Evolutionary conservation across 2,113 vertebrate genomes (phyloP).

Genomic region (Callithrix jacchus): DNA sequence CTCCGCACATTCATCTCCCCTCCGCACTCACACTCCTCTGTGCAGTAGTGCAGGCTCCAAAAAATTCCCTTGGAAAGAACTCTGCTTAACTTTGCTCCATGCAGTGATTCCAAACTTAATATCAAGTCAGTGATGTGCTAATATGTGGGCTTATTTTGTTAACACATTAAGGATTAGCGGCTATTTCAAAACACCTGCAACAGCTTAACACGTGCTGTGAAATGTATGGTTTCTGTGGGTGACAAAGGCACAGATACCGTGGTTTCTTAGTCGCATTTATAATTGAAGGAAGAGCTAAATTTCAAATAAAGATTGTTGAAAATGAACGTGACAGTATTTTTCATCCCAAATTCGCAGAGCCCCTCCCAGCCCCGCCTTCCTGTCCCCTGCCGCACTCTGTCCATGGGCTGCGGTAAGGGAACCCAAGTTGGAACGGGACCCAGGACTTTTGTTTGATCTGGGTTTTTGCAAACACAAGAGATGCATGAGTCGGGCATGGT

Average conservation of each 20-base stretch:
- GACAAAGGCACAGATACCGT: background rate
- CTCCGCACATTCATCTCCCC: background rate
- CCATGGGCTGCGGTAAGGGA: background rate
- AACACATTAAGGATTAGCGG: background rate
- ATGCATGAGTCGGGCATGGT: too few species aligned
- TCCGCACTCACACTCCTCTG: background rate
- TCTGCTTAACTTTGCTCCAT: background rate
- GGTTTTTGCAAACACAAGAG: background rate
- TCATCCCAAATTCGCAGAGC: background rate
- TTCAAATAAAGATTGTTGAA: background rate
- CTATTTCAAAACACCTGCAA: background rate
- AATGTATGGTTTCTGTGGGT: background rate
- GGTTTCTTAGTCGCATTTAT: background rate
- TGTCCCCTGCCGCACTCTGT: background rate
- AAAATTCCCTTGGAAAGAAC: background rate
- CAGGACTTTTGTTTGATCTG: background rate
- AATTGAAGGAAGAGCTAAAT: background rate
- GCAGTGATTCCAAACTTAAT: background rate
- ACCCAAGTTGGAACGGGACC: too few species aligned
- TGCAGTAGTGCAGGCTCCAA: background rate
- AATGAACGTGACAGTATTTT: background rate
- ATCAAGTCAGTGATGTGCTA: background rate
- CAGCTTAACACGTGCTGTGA: background rate
- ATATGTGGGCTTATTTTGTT: background rate
- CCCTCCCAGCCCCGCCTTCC: too few species aligned